These are phyloP conservation scores for Drosophila virilis DNA, from an alignment of 1,140 invertebrate genomes.

Conservation along the genomic window DNA sequence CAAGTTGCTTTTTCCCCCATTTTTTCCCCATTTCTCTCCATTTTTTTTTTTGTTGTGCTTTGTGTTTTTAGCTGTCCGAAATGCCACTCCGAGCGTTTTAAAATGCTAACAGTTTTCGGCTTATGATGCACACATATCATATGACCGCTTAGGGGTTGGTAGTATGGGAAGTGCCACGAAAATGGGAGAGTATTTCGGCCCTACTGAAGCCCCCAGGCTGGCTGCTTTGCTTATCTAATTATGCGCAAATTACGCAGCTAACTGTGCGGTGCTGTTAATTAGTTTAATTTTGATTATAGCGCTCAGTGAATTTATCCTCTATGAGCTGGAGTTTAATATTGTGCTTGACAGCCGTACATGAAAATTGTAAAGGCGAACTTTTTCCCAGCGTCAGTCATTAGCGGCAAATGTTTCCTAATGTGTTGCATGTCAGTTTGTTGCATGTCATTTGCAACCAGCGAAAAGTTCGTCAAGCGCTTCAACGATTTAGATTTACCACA, in stretches of 20 bases:
- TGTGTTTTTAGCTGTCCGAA: constrained; percentile 16
- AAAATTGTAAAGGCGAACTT: constrained; percentile 27
- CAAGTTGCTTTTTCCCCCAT: constrained; percentile 5
- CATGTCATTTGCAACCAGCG: constrained; percentile 34
- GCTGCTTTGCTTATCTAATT: constrained; percentile 44
- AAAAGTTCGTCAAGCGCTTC: constrained; percentile 9
- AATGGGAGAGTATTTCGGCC: background rate
- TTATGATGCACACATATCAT: constrained; percentile 32
- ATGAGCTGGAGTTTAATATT: background rate
- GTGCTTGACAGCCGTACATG: constrained; percentile 4
- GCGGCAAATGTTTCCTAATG: constrained; percentile 33
- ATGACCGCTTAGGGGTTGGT: constrained; percentile 16
- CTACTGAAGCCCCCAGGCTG: constrained; percentile 24
- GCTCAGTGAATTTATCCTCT: constrained; percentile 1
- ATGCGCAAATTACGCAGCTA: constrained; percentile 57
- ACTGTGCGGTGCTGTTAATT: constrained; percentile 49
- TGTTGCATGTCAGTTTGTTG: constrained; percentile 27
- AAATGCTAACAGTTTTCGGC: constrained; percentile 4
- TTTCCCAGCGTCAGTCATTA: constrained; percentile 39
- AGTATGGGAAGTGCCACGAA: background rate
- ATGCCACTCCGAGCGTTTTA: constrained; percentile 28
- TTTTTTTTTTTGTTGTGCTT: constrained; percentile 5
- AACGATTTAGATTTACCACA: constrained; percentile 2
- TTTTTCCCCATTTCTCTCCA: constrained; percentile 1
- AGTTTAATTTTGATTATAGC: constrained; percentile 54